A percentile compares a stretch with the other conserved stretches of the same genome.
These are phyloP conservation scores for Shargacucullia verbasci DNA, from an alignment of 2,888 invertebrate genomes.

Conservation along the genomic window DNA sequence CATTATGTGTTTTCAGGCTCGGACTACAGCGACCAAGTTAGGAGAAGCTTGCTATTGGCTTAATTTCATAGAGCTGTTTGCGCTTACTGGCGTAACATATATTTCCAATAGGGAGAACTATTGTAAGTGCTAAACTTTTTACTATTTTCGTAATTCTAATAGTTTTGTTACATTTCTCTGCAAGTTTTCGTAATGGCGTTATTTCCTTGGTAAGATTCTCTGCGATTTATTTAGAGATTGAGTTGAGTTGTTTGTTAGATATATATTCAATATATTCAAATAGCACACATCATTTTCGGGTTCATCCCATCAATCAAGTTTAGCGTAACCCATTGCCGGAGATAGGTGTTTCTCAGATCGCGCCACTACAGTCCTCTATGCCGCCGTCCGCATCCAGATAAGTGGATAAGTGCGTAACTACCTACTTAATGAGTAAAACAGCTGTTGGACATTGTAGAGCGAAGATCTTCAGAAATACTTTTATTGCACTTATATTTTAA, in stretches of 20 bases:
- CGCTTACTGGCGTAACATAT: slow-evolving; percentile 97
- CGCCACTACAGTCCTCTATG: no score
- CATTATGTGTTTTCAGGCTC: slow-evolving; percentile 75
- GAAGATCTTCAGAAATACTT: no score
- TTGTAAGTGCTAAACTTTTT: slow-evolving; percentile 91
- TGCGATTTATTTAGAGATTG: neutral
- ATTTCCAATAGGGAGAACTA: slow-evolving; percentile 98
- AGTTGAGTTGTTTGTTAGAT: slow-evolving; percentile 3
- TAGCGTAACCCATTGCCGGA: no score
- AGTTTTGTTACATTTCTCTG: slow-evolving; percentile 20
- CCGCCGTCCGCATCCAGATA: no score
- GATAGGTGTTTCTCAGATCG: no score
- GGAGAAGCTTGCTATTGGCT: slow-evolving; percentile 94
- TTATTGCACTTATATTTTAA: no score
- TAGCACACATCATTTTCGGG: no score
- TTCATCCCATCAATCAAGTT: no score
- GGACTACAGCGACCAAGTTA: slow-evolving; percentile 89
- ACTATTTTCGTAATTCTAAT: neutral
- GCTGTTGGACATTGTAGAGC: no score
- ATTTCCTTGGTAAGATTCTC: slow-evolving; percentile 22
- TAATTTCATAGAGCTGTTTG: slow-evolving; percentile 94
- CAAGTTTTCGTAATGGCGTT: slow-evolving; percentile 21
- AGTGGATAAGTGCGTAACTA: no score
- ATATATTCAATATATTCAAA: no score
- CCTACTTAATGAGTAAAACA: no score